Evolutionary conservation across 2,797 vertebrate genomes (phyloP).

Genomic region (Brachyalestes nurse): DNA sequence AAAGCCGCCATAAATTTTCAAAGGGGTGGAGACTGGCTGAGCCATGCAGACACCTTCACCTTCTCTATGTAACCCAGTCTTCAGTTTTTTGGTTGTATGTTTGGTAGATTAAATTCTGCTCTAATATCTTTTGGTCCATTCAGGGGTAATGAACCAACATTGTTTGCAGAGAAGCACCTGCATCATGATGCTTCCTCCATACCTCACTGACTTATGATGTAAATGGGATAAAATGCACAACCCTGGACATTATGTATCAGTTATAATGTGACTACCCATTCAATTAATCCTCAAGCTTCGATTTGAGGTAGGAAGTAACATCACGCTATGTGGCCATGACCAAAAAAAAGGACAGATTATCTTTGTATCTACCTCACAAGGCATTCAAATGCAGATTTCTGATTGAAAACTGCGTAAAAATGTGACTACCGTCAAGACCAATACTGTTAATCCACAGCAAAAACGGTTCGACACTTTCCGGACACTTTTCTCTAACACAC

Average conservation of each 20-base stretch:
- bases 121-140: no score
- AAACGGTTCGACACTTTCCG: not conserved
- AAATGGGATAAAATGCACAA: no score
- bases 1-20: no score
- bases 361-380: not conserved
- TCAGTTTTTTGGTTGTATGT: no score
- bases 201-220: no score
- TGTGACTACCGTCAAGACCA: not conserved
- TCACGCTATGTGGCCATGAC: not conserved
- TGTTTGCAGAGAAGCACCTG: no score
- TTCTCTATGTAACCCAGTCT: no score
- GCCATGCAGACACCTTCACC: no score
- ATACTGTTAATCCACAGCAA: not conserved
- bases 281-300: not conserved
- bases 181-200: no score
- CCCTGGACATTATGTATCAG: slow-evolving; percentile 1
- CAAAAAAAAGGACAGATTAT: not conserved
- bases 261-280: not conserved
- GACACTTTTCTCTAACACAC: not conserved
- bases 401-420: not conserved
- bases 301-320: not conserved
- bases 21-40: no score
- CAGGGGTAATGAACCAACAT: no score
- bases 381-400: not conserved
- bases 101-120: no score